Evolutionary conservation across 2,888 invertebrate genomes (phyloP), one percentile per base, ranked within the genome.

Genomic region (Perithous albicinctus): DNA sequence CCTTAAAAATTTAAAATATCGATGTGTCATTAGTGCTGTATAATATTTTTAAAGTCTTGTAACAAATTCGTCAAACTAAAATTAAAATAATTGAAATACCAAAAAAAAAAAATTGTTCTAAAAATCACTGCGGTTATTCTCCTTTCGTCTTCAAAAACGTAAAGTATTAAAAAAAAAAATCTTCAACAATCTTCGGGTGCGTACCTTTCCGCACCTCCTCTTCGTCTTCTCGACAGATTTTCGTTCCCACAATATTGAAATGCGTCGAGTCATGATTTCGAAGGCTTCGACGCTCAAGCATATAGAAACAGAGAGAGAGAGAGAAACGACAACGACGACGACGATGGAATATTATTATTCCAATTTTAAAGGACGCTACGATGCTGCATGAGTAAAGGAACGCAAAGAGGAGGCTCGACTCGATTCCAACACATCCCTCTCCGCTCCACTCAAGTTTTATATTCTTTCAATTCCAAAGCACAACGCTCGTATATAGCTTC

Each of bases 231-330:
- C 70, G 67, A 70, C 64, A 59, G 64, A 67, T 82, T 83, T 91
- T 89, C 87, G 91, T 92, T 92, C 92, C 91, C 91, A 92, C 91
- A 92, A 91, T 91, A 90, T 89, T 90, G 91, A 91, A 91, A 91
- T 89, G 80, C 88, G 92, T 90, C 89, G 91, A 92, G 91, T 92
- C 92, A 92, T 91, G 90, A 87, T 91, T 91, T 91, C 88, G 88
- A 90, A 77, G 69, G 78, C 64, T 38, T 72, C 72, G 72, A 72
- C 41, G 89, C 89, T 87, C 87, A 67, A 75, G 67, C 23, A 48
- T 69, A 72, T 51, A 56, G 61, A 46, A 64, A n/a, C n/a, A n/a
- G n/a, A 64, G 56, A 26, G 64, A 46, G 46, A 61, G 77, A 41
- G 18, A 59, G 29, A 43, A 15, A 69, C 85, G 90, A 90, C 87